Evolutionary conservation across 2,888 invertebrate genomes (phyloP).

Genomic region (Folsomia candida): DNA sequence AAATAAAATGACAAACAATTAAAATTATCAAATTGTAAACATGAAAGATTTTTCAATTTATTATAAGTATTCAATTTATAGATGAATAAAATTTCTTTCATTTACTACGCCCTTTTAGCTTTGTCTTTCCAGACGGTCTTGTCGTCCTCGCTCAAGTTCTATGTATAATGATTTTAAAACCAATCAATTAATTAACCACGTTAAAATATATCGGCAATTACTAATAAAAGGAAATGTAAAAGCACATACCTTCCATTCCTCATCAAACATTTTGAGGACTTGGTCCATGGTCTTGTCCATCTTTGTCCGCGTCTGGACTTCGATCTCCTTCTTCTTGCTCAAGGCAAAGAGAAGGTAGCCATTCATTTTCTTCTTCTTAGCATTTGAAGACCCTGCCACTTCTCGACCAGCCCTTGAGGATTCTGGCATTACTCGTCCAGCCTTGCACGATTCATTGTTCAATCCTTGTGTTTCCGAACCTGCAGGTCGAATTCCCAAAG

Average conservation of each 20-base stretch:
- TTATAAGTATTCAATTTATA: too few species aligned
- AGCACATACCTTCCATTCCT: neutral
- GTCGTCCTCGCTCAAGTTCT: neutral
- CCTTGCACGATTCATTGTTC: neutral
- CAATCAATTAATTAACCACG: neutral
- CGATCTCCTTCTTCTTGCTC: neutral
- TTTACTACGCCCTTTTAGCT: too few species aligned
- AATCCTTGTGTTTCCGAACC: neutral
- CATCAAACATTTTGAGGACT: neutral
- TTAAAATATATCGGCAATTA: neutral
- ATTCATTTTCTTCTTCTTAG: neutral
- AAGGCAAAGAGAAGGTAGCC: conserved; percentile 3
- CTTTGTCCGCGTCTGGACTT: neutral
- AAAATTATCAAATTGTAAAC: too few species aligned
- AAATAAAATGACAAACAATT: too few species aligned
- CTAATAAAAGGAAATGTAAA: too few species aligned
- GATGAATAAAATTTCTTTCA: too few species aligned
- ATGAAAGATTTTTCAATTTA: too few species aligned
- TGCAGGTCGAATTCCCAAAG: too few species aligned
- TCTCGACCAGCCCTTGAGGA: too few species aligned
- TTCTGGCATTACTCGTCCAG: neutral
- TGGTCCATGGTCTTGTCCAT: neutral
- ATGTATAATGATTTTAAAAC: neutral
- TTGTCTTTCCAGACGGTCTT: neutral
- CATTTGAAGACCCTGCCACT: neutral